A percentile compares a stretch with the other conserved stretches of the same genome.
Evolutionary conservation across 2,888 invertebrate genomes (phyloP).

Genomic region (Coremacera marginata): DNA sequence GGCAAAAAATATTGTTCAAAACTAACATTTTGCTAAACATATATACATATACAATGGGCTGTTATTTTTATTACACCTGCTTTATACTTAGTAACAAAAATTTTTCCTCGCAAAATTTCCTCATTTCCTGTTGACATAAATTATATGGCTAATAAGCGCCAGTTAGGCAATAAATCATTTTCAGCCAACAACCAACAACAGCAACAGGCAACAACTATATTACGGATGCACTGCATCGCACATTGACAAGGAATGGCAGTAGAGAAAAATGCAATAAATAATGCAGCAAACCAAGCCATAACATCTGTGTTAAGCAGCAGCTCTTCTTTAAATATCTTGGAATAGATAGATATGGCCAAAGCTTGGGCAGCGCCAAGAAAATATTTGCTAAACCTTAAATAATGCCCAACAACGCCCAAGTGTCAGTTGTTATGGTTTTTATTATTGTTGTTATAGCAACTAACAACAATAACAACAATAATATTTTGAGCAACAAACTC

Average conservation of each 20-base stretch:
- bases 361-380: slow-evolving; percentile 19
- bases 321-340: too few species aligned
- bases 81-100: neutral
- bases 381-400: slow-evolving; percentile 43
- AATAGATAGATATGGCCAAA: too few species aligned
- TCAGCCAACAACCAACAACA: slow-evolving; percentile 11
- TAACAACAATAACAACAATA: neutral
- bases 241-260: too few species aligned
- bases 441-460: neutral
- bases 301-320: neutral
- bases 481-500: too few species aligned
- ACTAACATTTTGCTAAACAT: too few species aligned
- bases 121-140: slow-evolving; percentile 33
- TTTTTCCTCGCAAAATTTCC: neutral
- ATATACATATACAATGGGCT: too few species aligned
- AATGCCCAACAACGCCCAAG: slow-evolving; percentile 49
- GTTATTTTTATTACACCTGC: neutral
- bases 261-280: too few species aligned
- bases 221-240: too few species aligned
- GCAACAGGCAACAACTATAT: slow-evolving; percentile 11
- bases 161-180: slow-evolving; percentile 47
- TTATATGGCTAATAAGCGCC: slow-evolving; percentile 43
- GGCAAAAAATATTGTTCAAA: neutral
- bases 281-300: neutral
- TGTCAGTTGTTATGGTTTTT: slow-evolving; percentile 1